Base-by-base conservation (phyloP, 1,140 invertebrate genomes). In the Medauroidea extradentata region DNA sequence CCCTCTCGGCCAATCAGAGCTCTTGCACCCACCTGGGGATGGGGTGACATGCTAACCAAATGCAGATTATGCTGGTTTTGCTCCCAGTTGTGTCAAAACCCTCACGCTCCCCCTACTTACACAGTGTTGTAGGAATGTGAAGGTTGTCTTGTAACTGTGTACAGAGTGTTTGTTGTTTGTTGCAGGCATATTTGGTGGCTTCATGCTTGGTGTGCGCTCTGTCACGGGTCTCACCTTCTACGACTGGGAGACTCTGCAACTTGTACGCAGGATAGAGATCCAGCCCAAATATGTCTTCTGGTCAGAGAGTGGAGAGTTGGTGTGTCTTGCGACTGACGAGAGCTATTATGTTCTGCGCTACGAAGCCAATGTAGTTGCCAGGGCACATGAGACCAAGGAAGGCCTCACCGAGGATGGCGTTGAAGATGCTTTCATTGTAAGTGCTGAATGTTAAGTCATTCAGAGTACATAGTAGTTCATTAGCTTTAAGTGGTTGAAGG, bases 271-370 rank as follows among this genome's bases (percentile, higher is more conserved):
- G 61, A 98, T 99, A 71, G 96, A 98, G 78, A 97, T 98, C 67
- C 90, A 93, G 70, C 93, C 94, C 0, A 93, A 91, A 54, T 87
- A 89, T 68, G 90, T 99, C 16, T 96, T 89, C 71, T 99, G 98
- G 98, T 94, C 94, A 21, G 97, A 99, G 76, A 94, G 88, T 75
- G 96, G 96, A 8, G 92, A 93, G 61, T 75, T 98, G 18, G 89
- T 99, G 14, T 95, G 94, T 67, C 84, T 99, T 39, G 93, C 94
- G 0, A 96, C 94, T 1, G 94, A 99, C 52, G 96, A 99, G 62
- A 90, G 90, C 41, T 99, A 98, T 79, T 99, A 93, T 73, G 91
- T 99, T 61, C 81, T 99, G 2, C 90, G 89, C 63, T 99, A 94
- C 73, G 90, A 93, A 66, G 75, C 87, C 1, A 83, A 88, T 27